A percentile compares a stretch with the other conserved stretches of the same genome.
These are phyloP conservation scores for Montipora foliosa DNA, from an alignment of 64 coral and sea anemone genomes.

Conservation along the genomic window DNA sequence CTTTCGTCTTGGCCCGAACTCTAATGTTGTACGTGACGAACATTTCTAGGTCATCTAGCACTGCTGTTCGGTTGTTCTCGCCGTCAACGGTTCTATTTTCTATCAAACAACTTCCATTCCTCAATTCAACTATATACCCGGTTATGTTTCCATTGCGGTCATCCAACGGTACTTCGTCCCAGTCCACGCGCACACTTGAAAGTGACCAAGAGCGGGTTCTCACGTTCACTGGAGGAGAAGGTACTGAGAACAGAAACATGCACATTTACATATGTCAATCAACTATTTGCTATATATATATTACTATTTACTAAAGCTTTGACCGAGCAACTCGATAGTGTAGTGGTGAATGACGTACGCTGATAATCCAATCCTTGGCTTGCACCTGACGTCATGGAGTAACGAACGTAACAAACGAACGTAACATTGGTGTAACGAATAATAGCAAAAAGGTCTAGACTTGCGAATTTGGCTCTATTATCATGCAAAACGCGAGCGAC, in stretches of 20 bases:
- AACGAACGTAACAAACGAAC: no score
- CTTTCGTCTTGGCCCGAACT: neutral
- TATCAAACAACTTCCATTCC: neutral
- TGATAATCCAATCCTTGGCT: no score
- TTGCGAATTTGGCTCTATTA: no score
- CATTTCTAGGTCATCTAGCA: neutral
- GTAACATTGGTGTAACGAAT: no score
- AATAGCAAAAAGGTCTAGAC: no score
- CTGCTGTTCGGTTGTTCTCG: neutral
- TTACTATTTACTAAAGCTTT: no score
- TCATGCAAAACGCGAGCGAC: no score
- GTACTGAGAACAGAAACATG: neutral
- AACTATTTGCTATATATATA: no score
- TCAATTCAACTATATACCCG: neutral
- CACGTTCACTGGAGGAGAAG: neutral
- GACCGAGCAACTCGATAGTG: no score
- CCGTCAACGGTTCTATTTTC: neutral
- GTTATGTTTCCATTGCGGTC: neutral
- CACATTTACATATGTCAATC: no score
- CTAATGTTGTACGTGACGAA: constrained; percentile 8
- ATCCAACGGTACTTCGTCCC: neutral
- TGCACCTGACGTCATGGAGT: no score
- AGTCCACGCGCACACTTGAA: neutral
- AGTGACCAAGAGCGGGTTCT: neutral
- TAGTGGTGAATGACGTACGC: no score